Base-by-base conservation (phyloP, 1,140 invertebrate genomes). In the Cydia amplana region DNA sequence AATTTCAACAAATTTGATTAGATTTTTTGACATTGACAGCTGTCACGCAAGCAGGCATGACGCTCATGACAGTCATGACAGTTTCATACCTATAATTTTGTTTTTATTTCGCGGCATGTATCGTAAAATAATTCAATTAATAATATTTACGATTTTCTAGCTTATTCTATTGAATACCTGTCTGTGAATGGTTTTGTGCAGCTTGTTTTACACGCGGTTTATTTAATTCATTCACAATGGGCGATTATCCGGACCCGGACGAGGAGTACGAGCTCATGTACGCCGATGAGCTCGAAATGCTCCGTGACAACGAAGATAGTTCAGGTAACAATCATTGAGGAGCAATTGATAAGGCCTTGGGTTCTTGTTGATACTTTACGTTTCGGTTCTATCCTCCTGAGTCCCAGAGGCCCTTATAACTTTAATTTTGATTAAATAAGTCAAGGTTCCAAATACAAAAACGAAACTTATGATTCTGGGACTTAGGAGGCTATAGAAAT, bases 211-310 rank as follows among this genome's bases (percentile, higher is more conserved):
- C n/a, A 36, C 14, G 6, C 7, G 16, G 28, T 70, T 10, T 40
- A 40, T 74, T 12, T 60, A 60, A n/a, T 60, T n/a, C 43, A 40
- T 40, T 4, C 9, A 88, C 84, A 81, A 94, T 95, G 93, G 87
- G 92, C 87, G 95, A 96, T 77, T 97, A 94, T 93, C 95, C 95
- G 1, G 95, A 96, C 89, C 93, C 94, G 9, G 95, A 97, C 77
- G 96, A 97, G 82, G 96, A 97, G 86, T 97, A 95, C 85, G 96
- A 97, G 83, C 90, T 96, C 46, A 93, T 95, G 84, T 95, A 96
- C 82, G 94, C 94, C 28, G 95, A 96, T 85, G 96, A 97, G 76
- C 86, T 96, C 28, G 96, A 97, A 83, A 82, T 95, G 82, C 85
- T 96, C 76, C 93, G 92, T 72, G 95, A 96, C 89, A 83, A 94